phyloP scores from a whole-genome alignment of 1,140 invertebrate species.

The Stegodyphus mimosarum region DNA sequence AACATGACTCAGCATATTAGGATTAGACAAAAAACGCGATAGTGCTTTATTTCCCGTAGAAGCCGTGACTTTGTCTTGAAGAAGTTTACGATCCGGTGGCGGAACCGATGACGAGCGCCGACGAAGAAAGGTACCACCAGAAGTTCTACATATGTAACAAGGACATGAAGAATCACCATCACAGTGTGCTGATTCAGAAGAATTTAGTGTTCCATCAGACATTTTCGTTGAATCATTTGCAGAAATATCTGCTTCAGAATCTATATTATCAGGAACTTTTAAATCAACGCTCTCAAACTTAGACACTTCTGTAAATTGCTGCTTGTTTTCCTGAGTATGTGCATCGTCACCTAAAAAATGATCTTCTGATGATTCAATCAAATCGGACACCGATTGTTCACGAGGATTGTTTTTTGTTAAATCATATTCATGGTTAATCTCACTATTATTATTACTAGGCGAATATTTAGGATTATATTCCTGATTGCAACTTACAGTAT shows the following conservation, averaged over 20 bases:
- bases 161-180: slow-evolving; percentile 13
- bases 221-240: neutral
- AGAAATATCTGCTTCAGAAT: neutral
- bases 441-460: neutral
- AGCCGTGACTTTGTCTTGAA: neutral
- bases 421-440: neutral
- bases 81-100: neutral
- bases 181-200: slow-evolving; percentile 4
- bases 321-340: neutral
- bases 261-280: neutral
- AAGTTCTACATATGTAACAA: slow-evolving; percentile 24
- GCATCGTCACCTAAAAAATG: slow-evolving; percentile 28
- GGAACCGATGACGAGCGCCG: slow-evolving; percentile 29
- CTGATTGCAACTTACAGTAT: neutral
- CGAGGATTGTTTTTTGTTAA: neutral
- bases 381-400: neutral
- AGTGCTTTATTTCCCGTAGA: neutral
- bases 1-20: neutral
- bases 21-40: neutral
- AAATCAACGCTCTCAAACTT: neutral
- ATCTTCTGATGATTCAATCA: slow-evolving; percentile 13
- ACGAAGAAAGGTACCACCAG: neutral
- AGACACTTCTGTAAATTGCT: neutral
- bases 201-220: neutral
- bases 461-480: neutral